Base-by-base conservation (phyloP, 2,797 vertebrate genomes). In the Anas bahamensis region DNA sequence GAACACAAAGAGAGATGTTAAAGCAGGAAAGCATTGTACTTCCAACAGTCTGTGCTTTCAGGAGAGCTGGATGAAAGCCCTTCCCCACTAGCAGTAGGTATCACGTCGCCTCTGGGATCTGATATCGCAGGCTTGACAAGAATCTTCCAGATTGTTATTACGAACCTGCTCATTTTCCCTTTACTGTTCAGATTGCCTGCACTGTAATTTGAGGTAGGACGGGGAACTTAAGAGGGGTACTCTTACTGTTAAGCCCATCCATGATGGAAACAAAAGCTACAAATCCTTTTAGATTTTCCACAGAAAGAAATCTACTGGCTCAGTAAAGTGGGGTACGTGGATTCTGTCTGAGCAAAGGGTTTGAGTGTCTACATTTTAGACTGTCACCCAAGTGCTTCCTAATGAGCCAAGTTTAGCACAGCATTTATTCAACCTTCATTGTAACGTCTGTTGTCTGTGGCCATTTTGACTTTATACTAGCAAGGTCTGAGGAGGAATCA, bases 61-160 rank as follows among this genome's bases (percentile, higher is more conserved):
- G 73, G 85, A 92, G 31, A 81, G 59, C 55, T 44, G 69, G 55
- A n/a, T 78, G 66, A 94, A 92, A 92, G 79, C 84, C 72, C 41
- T 82, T 59, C 63, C 19, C 61, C 55, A 56, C 59, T 61, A 42
- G 26, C 33, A 60, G 59, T 19, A 89, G 39, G 31, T 81, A 69
- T 4, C 79, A 55, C 37, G 11, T 90, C 85, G 81, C 82, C 82
- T 59, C 42, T 65, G 89, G 69, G 82, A 80, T 59, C 61, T 92
- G 78, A 64, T 78, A 22, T 75, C 8, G 3, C 44, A 72, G 55
- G 46, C 50, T 88, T 82, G 68, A 88, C 72, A 92, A 83, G 60
- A 71, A 94, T 16, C 64, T 83, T 83, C 71, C 64, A 74, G 56
- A 53, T 42, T 70, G 64, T 57, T 82, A 28, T 22, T 83, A 71